phyloP scores from a whole-genome alignment of 2,888 invertebrate species.

The Oxytorus armatus region DNA sequence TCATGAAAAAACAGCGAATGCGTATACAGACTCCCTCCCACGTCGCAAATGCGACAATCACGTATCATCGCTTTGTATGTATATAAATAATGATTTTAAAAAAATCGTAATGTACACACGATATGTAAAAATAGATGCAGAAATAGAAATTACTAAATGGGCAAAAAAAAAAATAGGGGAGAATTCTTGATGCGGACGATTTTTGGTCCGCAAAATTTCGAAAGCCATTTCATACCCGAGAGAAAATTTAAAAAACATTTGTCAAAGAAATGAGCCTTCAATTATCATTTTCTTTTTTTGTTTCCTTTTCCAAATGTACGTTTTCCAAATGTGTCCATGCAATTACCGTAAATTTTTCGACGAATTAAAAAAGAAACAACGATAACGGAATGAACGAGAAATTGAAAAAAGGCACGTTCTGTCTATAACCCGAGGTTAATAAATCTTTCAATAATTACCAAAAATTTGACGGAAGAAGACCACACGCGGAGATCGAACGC shows the following conservation, averaged over 20 bases:
- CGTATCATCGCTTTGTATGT: not conserved
- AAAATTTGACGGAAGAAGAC: slow-evolving; percentile 55
- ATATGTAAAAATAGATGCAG: not conserved
- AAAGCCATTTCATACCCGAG: not conserved
- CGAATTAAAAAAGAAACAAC: not conserved
- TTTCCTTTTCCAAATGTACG: too few relatives aligned
- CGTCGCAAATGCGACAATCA: slow-evolving; percentile 27
- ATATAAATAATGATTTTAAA: not conserved
- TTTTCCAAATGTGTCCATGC: too few relatives aligned
- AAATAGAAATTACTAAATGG: not conserved
- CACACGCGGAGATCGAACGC: slow-evolving; percentile 34
- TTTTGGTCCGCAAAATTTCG: not conserved
- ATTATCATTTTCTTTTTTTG: not conserved
- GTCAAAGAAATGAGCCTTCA: too few relatives aligned
- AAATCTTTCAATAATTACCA: slow-evolving; percentile 45
- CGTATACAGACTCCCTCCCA: slow-evolving; percentile 50
- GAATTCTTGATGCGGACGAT: not conserved
- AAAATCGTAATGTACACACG: not conserved
- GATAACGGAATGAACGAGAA: not conserved
- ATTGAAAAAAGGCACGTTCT: not conserved
- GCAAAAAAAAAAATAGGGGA: not conserved
- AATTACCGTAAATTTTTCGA: not conserved
- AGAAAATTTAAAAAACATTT: too few relatives aligned
- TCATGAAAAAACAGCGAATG: slow-evolving; percentile 31
- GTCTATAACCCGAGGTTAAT: slow-evolving; percentile 7